Evolutionary conservation across 2,797 vertebrate genomes (phyloP).

Genomic region (Mastacembelus armatus): DNA sequence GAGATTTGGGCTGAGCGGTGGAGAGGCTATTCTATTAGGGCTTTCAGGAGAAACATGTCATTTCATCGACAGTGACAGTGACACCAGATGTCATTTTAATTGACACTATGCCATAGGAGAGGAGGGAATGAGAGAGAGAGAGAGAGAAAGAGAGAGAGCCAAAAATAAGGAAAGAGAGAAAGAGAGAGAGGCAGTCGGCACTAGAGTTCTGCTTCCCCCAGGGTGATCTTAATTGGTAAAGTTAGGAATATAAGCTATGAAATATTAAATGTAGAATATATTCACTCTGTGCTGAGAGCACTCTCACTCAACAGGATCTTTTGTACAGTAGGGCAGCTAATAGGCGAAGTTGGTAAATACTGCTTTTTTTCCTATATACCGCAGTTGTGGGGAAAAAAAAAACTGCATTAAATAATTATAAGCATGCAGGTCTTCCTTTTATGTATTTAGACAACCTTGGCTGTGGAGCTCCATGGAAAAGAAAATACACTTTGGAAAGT

Average conservation of each 20-base stretch:
- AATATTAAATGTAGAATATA: slow-evolving; percentile 74
- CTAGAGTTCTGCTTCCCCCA: slow-evolving; percentile 56
- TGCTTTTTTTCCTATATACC: slow-evolving; percentile 16
- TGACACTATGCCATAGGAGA: slow-evolving; percentile 78
- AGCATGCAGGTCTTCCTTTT: slow-evolving; percentile 19
- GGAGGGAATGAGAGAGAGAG: slow-evolving; percentile 35
- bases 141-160: background rate
- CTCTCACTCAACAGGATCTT: slow-evolving; percentile 45
- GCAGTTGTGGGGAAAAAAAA: slow-evolving; percentile 42
- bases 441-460: slow-evolving; percentile 12
- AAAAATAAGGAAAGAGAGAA: no score
- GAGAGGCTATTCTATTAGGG: slow-evolving; percentile 69
- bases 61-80: slow-evolving; percentile 78
- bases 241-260: slow-evolving; percentile 74
- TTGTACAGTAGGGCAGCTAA: slow-evolving; percentile 42
- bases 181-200: slow-evolving; percentile 32
- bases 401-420: slow-evolving; percentile 56
- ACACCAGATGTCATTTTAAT: slow-evolving; percentile 83
- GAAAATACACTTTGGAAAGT: background rate
- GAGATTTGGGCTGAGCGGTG: slow-evolving; percentile 68
- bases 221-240: slow-evolving; percentile 83
- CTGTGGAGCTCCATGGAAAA: background rate
- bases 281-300: slow-evolving; percentile 50
- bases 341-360: slow-evolving; percentile 64
- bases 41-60: slow-evolving; percentile 73